A percentile compares a stretch with the other conserved stretches of the same genome.
phyloP scores from a whole-genome alignment of 2,113 vertebrate genomes.

The Raja brachyura region DNA sequence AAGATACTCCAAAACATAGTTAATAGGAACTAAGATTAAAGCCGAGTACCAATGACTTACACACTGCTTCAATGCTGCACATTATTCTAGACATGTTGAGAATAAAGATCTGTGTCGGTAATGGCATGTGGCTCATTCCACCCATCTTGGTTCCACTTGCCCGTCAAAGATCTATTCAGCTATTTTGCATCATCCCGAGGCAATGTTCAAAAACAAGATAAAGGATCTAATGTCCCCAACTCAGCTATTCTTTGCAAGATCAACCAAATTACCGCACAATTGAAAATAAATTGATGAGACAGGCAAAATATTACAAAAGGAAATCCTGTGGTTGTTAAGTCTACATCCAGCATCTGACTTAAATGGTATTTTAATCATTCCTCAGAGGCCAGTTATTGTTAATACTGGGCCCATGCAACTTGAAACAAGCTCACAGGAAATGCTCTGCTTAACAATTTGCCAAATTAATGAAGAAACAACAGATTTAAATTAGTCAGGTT shows the following conservation, averaged over 20 bases:
- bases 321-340: not conserved
- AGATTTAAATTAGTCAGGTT: not conserved
- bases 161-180: not conserved
- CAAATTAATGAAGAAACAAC: not conserved
- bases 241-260: not conserved
- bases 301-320: not conserved
- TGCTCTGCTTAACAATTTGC: not conserved
- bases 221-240: not conserved
- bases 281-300: not conserved
- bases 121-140: too few species aligned
- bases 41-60: too few species aligned
- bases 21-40: too few species aligned
- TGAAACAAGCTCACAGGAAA: not conserved
- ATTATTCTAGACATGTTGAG: too few species aligned
- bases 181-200: not conserved
- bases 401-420: not conserved
- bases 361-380: not conserved
- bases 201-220: not conserved
- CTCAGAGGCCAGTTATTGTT: not conserved
- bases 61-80: too few species aligned
- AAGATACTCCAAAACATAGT: not conserved
- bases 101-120: too few species aligned
- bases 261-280: too few species aligned
- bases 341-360: not conserved
- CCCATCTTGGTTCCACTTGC: not conserved